Conservation (phyloP, 2,113 vertebrate genomes). For the Chroicocephalus ridibundus region DNA sequence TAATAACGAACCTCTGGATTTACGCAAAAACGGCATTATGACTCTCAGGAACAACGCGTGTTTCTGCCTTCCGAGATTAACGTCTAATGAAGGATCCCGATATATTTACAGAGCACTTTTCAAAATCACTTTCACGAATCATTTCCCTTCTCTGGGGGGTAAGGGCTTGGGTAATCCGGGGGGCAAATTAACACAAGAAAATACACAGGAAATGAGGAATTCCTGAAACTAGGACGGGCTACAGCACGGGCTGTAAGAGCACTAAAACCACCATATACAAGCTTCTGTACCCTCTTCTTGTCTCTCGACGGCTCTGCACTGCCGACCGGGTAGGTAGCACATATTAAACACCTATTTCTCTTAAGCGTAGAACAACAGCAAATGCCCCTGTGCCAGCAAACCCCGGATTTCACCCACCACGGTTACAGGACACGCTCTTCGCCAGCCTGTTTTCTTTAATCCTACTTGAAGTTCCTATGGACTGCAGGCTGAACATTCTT, state of each 20-base stretch:
- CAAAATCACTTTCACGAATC: neutral
- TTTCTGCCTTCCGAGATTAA: neutral
- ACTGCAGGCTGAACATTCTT: neutral
- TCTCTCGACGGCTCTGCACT: neutral
- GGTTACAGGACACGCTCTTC: neutral
- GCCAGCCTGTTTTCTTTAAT: neutral
- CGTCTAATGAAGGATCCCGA: neutral
- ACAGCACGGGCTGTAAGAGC: neutral
- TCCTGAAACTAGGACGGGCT: neutral
- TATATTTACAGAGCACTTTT: neutral
- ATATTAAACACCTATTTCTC: neutral
- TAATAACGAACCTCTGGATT: neutral
- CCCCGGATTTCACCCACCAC: neutral
- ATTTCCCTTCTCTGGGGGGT: neutral
- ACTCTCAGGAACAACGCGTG: neutral
- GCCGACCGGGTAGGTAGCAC: fast-evolving
- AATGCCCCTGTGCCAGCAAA: fast-evolving
- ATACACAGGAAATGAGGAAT: neutral
- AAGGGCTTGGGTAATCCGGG: neutral
- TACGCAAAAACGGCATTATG: neutral
- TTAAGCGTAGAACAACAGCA: neutral
- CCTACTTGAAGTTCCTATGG: neutral
- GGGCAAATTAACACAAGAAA: neutral
- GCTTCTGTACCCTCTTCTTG: neutral
- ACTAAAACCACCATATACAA: neutral